phyloP scores from a whole-genome alignment of 2,113 vertebrate genomes.

The Pelvicachromis taeniatus region DNA sequence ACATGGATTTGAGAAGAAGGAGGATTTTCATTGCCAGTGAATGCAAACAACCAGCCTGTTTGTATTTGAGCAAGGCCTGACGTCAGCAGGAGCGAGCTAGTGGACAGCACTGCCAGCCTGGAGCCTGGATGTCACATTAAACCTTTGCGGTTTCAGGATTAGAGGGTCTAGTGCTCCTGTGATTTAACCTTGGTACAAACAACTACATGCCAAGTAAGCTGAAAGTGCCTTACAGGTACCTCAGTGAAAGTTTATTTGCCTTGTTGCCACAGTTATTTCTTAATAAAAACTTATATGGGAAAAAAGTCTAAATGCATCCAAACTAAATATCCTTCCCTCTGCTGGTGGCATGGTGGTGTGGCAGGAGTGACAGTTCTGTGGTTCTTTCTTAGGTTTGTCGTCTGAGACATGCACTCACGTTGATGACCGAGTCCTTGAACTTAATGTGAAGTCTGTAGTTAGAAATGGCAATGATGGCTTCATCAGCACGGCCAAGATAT shows the following conservation, averaged over 20 bases:
- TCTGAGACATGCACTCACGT: constrained; percentile 77
- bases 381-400: background rate
- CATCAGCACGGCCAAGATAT: constrained; percentile 89
- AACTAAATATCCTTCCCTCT: background rate
- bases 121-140: constrained; percentile 41
- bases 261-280: constrained; percentile 14
- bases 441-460: constrained; percentile 99
- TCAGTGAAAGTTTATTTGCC: constrained; percentile 6
- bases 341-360: background rate
- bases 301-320: background rate
- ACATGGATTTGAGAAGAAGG: constrained; percentile 19
- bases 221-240: background rate
- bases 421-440: constrained; percentile 96
- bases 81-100: constrained; percentile 38
- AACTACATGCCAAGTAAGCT: background rate
- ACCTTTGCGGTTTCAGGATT: constrained; percentile 15
- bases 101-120: constrained; percentile 27
- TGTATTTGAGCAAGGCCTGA: constrained; percentile 51
- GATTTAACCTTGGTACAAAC: background rate
- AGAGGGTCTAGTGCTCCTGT: background rate
- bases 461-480: constrained; percentile 95
- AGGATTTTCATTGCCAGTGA: constrained; percentile 33
- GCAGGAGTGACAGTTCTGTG: background rate
- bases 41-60: constrained; percentile 56
- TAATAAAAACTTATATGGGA: constrained; percentile 11